Conservation (phyloP, 2,888 invertebrate genomes). For the Eilema depressum region DNA sequence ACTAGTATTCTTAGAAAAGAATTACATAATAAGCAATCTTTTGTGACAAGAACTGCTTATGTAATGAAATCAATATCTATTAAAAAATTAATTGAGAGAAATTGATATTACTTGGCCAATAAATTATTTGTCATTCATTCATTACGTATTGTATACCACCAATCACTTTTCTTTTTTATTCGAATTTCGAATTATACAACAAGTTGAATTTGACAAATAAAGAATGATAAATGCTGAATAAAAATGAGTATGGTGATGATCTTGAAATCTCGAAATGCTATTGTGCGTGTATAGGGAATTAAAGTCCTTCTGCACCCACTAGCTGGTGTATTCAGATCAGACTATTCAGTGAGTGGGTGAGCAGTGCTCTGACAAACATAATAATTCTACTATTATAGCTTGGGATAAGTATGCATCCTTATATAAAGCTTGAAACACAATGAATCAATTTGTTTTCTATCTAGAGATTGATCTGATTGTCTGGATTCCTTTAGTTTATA, state of each 20-base stretch:
- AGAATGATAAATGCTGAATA: too few species aligned
- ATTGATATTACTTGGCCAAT: neutral
- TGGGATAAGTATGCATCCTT: too few species aligned
- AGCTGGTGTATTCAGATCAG: too few species aligned
- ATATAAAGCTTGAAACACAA: too few species aligned
- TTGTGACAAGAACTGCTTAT: neutral
- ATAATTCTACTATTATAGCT: too few species aligned
- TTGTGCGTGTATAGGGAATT: too few species aligned
- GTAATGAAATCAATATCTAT: neutral
- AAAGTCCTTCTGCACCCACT: too few species aligned
- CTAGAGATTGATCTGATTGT: neutral
- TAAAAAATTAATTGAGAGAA: neutral
- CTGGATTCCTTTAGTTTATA: neutral
- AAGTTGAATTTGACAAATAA: neutral
- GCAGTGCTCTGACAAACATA: too few species aligned
- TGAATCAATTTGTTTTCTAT: neutral
- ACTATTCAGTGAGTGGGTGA: too few species aligned
- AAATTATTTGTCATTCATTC: neutral
- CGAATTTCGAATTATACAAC: neutral
- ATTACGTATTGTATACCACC: neutral
- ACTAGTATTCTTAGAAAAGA: neutral
- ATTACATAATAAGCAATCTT: neutral
- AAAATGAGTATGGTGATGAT: too few species aligned
- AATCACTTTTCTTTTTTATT: neutral
- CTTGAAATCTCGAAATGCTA: too few species aligned